phyloP scores from a whole-genome alignment of 1,140 invertebrate species.

The Contarinia nasturtii region DNA sequence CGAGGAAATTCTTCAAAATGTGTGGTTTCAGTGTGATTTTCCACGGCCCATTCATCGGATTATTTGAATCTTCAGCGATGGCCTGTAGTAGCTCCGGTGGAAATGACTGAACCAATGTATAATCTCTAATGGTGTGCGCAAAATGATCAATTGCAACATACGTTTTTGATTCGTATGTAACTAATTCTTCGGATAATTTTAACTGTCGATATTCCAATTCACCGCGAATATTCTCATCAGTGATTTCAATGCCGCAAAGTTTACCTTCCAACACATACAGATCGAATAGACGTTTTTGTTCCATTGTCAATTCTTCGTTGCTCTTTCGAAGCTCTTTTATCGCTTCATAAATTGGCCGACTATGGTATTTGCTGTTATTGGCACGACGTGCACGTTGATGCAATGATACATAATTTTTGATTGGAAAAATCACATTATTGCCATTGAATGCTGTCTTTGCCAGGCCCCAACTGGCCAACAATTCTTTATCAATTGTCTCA shows the following conservation, averaged over 20 bases:
- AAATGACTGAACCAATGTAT: slow-evolving; percentile 45
- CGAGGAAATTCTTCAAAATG: slow-evolving; percentile 50
- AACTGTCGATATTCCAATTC: slow-evolving; percentile 16
- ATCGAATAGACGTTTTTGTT: slow-evolving; percentile 47
- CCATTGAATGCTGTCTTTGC: slow-evolving; percentile 65
- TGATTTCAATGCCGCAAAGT: slow-evolving; percentile 49
- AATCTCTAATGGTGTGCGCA: slow-evolving; percentile 43
- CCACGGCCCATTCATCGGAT: slow-evolving; percentile 57
- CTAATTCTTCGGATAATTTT: slow-evolving; percentile 30
- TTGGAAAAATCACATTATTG: slow-evolving; percentile 60
- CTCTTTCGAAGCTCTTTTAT: slow-evolving; percentile 30
- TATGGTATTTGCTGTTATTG: slow-evolving; percentile 42
- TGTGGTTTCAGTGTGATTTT: slow-evolving; percentile 49
- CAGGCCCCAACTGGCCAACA: slow-evolving; percentile 72
- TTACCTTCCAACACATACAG: slow-evolving; percentile 66
- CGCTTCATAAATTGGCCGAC: slow-evolving; percentile 41
- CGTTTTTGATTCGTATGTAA: slow-evolving; percentile 40
- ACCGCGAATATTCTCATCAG: slow-evolving; percentile 24
- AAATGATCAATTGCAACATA: slow-evolving; percentile 40
- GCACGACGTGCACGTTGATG: slow-evolving; percentile 49
- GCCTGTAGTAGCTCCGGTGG: slow-evolving; percentile 45
- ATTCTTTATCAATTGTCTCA: slow-evolving; percentile 45
- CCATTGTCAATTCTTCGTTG: slow-evolving; percentile 36
- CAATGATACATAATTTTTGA: slow-evolving; percentile 51
- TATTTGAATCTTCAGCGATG: slow-evolving; percentile 37